Base-by-base conservation (phyloP, 2,888 invertebrate species). In the Melangyna quadrimaculata region DNA sequence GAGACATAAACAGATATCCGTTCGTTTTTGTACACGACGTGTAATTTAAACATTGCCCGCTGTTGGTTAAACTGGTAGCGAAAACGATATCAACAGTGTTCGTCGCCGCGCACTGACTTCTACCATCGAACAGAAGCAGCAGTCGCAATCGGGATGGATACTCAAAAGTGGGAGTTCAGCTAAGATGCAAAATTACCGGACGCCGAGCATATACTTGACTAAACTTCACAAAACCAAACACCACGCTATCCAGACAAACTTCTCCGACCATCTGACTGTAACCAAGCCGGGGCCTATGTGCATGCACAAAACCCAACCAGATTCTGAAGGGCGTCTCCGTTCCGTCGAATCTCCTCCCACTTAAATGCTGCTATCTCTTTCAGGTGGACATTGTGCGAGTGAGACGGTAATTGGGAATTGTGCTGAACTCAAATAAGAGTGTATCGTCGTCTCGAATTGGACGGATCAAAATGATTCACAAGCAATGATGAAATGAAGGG, bases 1-100 rank as follows among this genome's bases (percentile, higher is more conserved):
- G 84, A 84, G 71, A 81, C 81, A 86, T 73, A 78, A 81, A 86
- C 81, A 86, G 77, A 81, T 81, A 86, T 81, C 77, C 81, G 81
- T 69, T 81, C 77, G 48, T 48, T 67, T 51, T 48, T 70, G 29
- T 78, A 73, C 69, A 86, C 81, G 73, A 73, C 65, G 63, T 73
- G 77, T 77, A 86, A 86, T 86, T 77, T 77, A 75, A 75, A 80
- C 80, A 77, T 80, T 84, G 80, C 72, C 77, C 77, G 86, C 73
- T 73, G 69, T 65, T 86, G 69, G 77, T 81, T 86, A 77, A 73
- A 77, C 77, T 81, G 70, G 81, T 77, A 86, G 81, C 81, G 72
- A 86, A 75, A 86, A 69, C 81, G 72, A 86, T 86, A 81, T 86
- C 75, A 77, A 81, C 71, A 81, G 67, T 73, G 78, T 86, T 81